Evolutionary conservation across 2,113 vertebrate genomes (phyloP).

Genomic region (Ameiurus melas): DNA sequence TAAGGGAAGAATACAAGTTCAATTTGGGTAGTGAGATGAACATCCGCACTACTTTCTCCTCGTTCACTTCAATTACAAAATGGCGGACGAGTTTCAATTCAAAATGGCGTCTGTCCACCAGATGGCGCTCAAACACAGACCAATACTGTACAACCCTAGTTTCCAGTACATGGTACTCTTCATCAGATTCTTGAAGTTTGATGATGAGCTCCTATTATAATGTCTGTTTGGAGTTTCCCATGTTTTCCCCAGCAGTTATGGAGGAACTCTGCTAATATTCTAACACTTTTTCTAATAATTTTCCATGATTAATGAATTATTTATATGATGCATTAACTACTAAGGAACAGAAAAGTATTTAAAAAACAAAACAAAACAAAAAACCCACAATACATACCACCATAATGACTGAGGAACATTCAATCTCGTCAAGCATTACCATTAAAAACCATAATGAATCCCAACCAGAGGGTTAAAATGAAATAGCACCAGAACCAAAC

Average conservation of each 20-base stretch:
- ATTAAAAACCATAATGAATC: not conserved
- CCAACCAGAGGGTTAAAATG: not conserved
- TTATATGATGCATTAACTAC: not conserved
- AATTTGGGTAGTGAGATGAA: too few relatives aligned
- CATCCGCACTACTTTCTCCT: not conserved
- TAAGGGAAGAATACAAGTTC: too few relatives aligned
- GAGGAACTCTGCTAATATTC: not conserved
- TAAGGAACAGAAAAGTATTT: not conserved
- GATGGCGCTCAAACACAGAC: conserved; percentile 37
- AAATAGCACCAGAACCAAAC: not conserved
- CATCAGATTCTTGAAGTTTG: not conserved
- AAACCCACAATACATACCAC: not conserved
- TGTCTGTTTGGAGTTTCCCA: not conserved
- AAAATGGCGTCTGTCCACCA: conserved; percentile 18
- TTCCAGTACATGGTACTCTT: not conserved
- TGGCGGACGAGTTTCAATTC: not conserved
- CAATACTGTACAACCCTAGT: not conserved
- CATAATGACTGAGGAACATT: not conserved
- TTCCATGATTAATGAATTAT: not conserved
- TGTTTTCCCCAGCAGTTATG: too few relatives aligned
- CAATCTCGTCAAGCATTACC: not conserved
- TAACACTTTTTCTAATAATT: too few relatives aligned
- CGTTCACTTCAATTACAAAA: not conserved
- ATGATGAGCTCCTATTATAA: not conserved
- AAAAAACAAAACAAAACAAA: not conserved